These are phyloP conservation scores for Heliconius melpomene DNA, from an alignment of 1,140 invertebrate genomes.

Conservation along the genomic window DNA sequence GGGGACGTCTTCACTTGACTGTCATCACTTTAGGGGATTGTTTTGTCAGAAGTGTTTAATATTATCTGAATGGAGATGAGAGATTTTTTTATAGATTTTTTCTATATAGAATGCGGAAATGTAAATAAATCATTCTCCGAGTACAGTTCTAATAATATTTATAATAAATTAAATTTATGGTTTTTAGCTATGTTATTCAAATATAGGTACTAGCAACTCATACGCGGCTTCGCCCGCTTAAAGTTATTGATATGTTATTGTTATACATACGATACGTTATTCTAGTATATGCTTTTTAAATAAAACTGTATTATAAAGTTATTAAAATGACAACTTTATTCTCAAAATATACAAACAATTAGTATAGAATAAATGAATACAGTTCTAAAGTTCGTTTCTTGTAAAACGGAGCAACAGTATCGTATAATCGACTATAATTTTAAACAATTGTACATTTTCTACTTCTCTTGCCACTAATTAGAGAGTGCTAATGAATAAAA, in stretches of 20 bases:
- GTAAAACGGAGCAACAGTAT: background rate
- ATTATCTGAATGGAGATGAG: background rate
- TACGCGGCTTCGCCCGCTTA: no score
- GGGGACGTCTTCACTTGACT: background rate
- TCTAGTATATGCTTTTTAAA: no score
- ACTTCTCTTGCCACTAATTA: conserved; percentile 22
- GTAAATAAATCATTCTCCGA: no score
- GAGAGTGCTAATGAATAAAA: conserved; percentile 23
- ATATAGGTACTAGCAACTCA: no score
- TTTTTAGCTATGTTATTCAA: no score
- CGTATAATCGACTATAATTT: conserved; percentile 5
- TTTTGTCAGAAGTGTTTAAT: background rate
- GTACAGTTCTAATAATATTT: no score
- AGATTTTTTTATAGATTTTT: background rate
- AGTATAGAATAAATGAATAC: background rate
- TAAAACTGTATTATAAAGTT: no score
- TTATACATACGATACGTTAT: no score
- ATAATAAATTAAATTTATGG: no score
- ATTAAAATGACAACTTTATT: no score
- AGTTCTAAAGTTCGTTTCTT: background rate
- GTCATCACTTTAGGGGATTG: background rate
- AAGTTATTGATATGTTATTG: no score
- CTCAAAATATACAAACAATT: background rate
- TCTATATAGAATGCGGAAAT: no score
- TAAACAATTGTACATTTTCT: conserved; percentile 8